Conservation (phyloP, 2,888 invertebrate genomes). For the Agonopterix alstromeriana region DNA sequence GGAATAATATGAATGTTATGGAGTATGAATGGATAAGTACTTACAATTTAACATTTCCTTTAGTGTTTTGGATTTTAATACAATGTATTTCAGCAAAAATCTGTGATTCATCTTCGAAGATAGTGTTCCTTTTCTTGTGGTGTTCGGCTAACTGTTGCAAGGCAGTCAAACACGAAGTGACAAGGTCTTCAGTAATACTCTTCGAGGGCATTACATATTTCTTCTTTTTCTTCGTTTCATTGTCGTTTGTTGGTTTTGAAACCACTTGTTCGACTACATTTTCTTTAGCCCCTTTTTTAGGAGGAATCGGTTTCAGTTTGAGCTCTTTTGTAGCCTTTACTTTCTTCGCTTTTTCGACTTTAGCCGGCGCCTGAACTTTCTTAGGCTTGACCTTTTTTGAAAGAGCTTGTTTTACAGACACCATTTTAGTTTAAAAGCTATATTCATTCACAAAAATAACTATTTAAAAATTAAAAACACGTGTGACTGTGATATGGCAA, state of each 20-base stretch:
- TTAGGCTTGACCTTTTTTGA: conserved; percentile 10
- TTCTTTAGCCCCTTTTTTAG: conserved; percentile 1
- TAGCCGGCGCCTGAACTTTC: conserved; percentile 8
- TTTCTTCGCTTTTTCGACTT: conserved; percentile 12
- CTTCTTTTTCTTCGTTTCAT: conserved; percentile 24
- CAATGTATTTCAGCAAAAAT: conserved; percentile 78
- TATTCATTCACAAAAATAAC: too few species aligned
- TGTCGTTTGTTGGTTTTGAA: conserved; percentile 7
- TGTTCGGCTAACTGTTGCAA: conserved; percentile 38
- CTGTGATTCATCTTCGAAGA: conserved; percentile 76
- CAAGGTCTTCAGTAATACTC: conserved; percentile 38
- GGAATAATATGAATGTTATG: too few species aligned
- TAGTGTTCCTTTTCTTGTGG: conserved; percentile 50
- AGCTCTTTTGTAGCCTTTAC: conserved; percentile 9
- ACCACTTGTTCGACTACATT: conserved; percentile 2
- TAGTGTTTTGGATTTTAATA: conserved; percentile 80
- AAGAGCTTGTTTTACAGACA: conserved; percentile 14
- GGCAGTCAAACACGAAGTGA: conserved; percentile 43
- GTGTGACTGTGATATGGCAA: not conserved
- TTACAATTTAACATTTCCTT: conserved; percentile 79
- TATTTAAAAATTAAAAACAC: too few species aligned
- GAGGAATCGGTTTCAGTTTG: conserved; percentile 1
- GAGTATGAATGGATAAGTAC: conserved; percentile 33
- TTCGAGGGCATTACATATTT: conserved; percentile 54
- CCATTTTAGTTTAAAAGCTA: conserved; percentile 9